phyloP scores from a whole-genome alignment of 2,113 vertebrate genomes.

The Loxodonta africana region DNA sequence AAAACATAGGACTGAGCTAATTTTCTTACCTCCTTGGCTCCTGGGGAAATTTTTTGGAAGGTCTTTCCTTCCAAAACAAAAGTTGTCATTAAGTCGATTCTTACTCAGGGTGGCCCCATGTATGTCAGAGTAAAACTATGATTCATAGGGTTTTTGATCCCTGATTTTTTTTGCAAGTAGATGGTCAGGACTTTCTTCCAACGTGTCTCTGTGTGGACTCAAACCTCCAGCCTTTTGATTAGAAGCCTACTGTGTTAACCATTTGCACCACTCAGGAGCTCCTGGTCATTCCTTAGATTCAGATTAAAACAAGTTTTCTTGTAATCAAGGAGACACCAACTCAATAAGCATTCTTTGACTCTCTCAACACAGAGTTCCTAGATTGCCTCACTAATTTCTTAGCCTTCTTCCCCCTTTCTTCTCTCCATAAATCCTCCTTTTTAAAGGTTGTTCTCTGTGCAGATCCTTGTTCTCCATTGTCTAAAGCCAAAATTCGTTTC shows the following conservation, averaged over 20 bases:
- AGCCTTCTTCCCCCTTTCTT: neutral
- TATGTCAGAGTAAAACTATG: too few species aligned
- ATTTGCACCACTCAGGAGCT: neutral
- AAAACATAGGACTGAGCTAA: neutral
- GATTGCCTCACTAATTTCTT: neutral
- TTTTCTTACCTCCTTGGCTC: neutral
- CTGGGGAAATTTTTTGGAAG: neutral
- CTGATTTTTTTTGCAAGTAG: too few species aligned
- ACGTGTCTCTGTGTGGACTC: neutral
- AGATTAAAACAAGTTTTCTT: neutral
- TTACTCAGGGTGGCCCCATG: neutral
- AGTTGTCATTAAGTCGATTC: too few species aligned
- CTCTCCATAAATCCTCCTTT: neutral
- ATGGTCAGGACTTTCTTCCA: neutral
- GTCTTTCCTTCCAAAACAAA: neutral
- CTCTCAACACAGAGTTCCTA: neutral
- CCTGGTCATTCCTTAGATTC: neutral
- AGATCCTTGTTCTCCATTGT: neutral
- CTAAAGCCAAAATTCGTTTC: neutral
- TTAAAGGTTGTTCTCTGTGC: neutral
- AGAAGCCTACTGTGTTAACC: neutral
- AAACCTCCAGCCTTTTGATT: neutral
- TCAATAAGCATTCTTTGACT: neutral
- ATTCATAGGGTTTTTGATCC: too few species aligned
- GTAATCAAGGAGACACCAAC: neutral